A percentile compares a stretch with the other conserved stretches of the same genome.
Evolutionary conservation across 1,140 invertebrate species (phyloP).

Genomic region (Lasioglossum baleicum): DNA sequence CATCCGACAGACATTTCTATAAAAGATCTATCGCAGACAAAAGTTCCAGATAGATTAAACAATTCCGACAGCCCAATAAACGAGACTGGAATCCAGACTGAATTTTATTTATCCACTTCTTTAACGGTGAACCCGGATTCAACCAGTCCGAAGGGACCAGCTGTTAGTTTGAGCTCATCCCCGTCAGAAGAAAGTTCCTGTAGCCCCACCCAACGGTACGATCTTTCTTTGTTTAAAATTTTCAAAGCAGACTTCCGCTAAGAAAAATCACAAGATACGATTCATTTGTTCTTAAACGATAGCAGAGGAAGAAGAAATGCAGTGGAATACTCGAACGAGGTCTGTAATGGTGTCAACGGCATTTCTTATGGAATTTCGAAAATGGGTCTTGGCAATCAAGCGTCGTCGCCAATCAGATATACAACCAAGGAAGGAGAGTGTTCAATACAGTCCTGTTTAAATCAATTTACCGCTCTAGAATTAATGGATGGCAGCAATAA

Average conservation of each 20-base stretch:
- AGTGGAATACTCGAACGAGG: constrained; percentile 1
- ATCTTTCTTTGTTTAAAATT: neutral
- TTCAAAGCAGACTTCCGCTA: neutral
- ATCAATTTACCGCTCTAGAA: constrained; percentile 94
- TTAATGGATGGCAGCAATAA: constrained; percentile 94
- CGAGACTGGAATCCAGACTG: constrained; percentile 39
- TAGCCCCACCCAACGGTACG: constrained; percentile 53
- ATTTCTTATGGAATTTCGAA: constrained; percentile 62
- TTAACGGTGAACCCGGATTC: constrained; percentile 63
- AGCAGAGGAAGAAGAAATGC: constrained; percentile 9
- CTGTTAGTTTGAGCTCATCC: constrained; percentile 60
- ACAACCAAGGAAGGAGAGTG: constrained; percentile 88
- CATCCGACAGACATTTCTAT: constrained; percentile 63
- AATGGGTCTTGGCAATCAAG: constrained; percentile 56
- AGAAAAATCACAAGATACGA: too few relatives aligned
- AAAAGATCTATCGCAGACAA: constrained; percentile 55
- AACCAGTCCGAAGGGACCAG: constrained; percentile 64
- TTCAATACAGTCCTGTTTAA: constrained; percentile 92
- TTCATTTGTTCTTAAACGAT: neutral
- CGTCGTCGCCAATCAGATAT: constrained; percentile 80
- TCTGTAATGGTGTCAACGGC: constrained; percentile 49
- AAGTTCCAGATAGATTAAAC: constrained; percentile 35
- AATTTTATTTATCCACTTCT: constrained; percentile 50
- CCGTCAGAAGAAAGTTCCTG: constrained; percentile 67
- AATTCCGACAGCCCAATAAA: constrained; percentile 55